Evolutionary conservation across 2,888 invertebrate genomes (phyloP), one percentile per base, ranked within the genome.

Genomic region (Tinea semifulvella): DNA sequence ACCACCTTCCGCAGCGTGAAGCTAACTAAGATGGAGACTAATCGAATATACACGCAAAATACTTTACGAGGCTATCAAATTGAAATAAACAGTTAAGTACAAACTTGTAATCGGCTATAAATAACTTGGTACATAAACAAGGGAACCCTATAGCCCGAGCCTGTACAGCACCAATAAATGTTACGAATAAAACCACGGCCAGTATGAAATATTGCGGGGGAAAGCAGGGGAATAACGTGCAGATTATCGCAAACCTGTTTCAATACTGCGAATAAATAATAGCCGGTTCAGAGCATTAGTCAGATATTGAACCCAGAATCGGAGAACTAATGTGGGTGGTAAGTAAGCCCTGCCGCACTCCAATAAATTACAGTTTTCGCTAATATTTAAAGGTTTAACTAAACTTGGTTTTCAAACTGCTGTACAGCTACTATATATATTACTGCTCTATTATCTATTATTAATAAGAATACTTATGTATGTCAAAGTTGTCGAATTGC

Each of bases 271-370:
- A 56, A 66, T 69, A 74, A 77, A 68, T 75, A 74, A 72, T 72
- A 61, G 66, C 51, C 54, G 54, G 58, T 61, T 60, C 64, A 58
- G 61, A 60, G 61, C 71, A 73, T 75, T 73, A 72, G 68, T 74
- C 71, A 74, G 71, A 64, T 64, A 63, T 63, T 56, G 60, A 58
- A 54, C 56, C 52, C 51, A 50, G 50, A 56, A 36, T n/a, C 56
- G 66, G 2, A 36, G 36, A 16, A 18, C 5, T 13, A 22, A 22
- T 58, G 73, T 68, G 68, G 68, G 65, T 63, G 64, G 13, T 11
- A 19, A 10, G 8, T 22, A 31, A 19, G 3, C 42, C 27, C n/a
- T 42, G 56, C 53, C 44, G 48, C 17, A 2, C 26, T 10, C 45
- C 22, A 17, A 38, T 38, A 38, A 38, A 38, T 38, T 5, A 38